phyloP scores from a whole-genome alignment of 2,113 vertebrate species.

The Ictalurus punctatus region DNA sequence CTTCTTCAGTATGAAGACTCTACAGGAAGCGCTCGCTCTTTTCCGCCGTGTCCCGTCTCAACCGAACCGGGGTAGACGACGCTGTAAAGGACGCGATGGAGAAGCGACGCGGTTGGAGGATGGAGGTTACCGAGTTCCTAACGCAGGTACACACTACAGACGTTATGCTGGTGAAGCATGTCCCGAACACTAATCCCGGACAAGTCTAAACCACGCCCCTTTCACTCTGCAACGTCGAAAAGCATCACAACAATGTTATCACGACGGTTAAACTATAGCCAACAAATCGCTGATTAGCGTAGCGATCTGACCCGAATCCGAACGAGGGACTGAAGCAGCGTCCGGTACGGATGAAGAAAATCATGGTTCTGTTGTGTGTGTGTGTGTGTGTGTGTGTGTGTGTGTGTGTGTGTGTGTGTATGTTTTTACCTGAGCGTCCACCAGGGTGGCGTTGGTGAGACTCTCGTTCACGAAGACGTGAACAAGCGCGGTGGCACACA shows the following conservation, averaged over 20 bases:
- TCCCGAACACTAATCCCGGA: background rate
- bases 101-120: background rate
- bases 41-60: background rate
- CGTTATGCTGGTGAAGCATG: background rate
- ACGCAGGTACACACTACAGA: background rate
- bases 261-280: background rate
- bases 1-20: background rate
- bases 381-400: background rate
- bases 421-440: slow-evolving; percentile 84
- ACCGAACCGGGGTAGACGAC: background rate
- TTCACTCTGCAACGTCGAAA: background rate
- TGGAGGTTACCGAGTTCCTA: too few species aligned
- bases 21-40: background rate
- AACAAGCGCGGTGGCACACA: slow-evolving; percentile 87
- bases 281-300: background rate
- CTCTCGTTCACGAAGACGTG: slow-evolving; percentile 96
- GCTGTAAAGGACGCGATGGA: background rate
- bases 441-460: slow-evolving; percentile 85
- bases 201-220: background rate
- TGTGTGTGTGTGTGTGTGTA: background rate
- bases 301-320: background rate
- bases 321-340: background rate
- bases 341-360: background rate
- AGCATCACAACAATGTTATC: background rate
- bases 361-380: background rate